Base-by-base conservation (phyloP, 2,888 invertebrate genomes). In the Xestia xanthographa region DNA sequence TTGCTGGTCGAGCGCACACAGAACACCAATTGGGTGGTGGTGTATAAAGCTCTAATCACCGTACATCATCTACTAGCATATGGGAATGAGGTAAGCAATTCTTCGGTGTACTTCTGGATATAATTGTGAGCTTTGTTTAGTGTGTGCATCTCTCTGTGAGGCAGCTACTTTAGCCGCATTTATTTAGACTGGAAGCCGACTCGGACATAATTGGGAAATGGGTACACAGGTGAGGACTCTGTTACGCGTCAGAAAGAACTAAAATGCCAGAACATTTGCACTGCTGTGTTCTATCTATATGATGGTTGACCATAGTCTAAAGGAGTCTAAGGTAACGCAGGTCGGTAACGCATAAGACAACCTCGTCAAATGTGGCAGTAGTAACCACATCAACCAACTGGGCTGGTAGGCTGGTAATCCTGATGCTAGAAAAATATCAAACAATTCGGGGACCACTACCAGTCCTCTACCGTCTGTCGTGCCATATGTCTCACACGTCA, bases 61-160 rank as follows among this genome's bases (percentile, higher is more conserved):
- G 99, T 99, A 86, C 99, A 99, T 96, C 99, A 99, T 97, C 97
- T 99, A 95, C 98, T 99, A 98, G 99, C 99, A 93, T 99, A 99
- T 97, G 99, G 99, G 92, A 99, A 99, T 97, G 99, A 99, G 98
- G 99, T 99, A 94, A 97, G 97, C 88, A 41, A 11, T 9, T 43
- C 11, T 48, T 73, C 5, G 0, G 17, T 75, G 5, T 20, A 50
- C 8, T 66, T 11, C 26, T 60, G 22, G 5, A 48, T 60, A 17
- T 11, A 11, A 22, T 22, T 12, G 1, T 9, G 17, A 58, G 29
- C 29, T 17, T 26, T 12, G 1, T 17, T 29, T 58, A 58, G 26
- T 29, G 17, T 26, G 56, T 56, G 26, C 3, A n/a, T 6, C 2
- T 14, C 14, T 29, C 26, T 6, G 14, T 58, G 26, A 29, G 6